phyloP scores from a whole-genome alignment of 2,888 invertebrate species.

The Aproaerema taeniolella region DNA sequence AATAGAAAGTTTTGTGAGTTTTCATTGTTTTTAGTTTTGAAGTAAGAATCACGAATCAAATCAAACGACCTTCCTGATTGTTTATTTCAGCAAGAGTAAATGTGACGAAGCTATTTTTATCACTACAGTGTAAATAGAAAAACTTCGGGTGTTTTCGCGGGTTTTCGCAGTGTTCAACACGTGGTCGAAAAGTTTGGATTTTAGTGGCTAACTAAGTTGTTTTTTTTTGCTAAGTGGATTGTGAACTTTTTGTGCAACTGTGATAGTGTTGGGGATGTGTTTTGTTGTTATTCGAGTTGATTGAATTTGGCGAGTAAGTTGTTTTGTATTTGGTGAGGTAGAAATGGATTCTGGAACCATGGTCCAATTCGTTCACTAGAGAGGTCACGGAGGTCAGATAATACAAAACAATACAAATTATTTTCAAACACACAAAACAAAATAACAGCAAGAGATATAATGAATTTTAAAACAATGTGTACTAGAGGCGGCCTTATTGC shows the following conservation, averaged over 20 bases:
- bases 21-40: constrained; percentile 1
- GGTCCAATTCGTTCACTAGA: too few species aligned
- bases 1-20: too few species aligned
- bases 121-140: background rate
- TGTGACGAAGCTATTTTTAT: background rate
- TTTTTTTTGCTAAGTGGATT: too few species aligned
- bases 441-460: too few species aligned
- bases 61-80: background rate
- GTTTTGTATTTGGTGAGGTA: too few species aligned
- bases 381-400: too few species aligned
- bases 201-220: background rate
- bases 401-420: too few species aligned
- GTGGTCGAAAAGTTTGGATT: background rate
- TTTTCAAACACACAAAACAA: too few species aligned
- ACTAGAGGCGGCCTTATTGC: too few species aligned
- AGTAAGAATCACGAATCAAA: background rate
- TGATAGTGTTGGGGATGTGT: background rate
- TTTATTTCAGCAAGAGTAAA: background rate
- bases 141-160: too few species aligned
- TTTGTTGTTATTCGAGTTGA: background rate
- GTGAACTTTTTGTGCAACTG: background rate
- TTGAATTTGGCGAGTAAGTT: background rate
- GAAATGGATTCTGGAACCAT: too few species aligned
- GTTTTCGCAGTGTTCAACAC: constrained; percentile 14
- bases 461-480: too few species aligned